Percentiles rank a stretch among this genome's conserved stretches.
phyloP scores from a whole-genome alignment of 2,113 vertebrate genomes.

The Paracanthobrama guichenoti region DNA sequence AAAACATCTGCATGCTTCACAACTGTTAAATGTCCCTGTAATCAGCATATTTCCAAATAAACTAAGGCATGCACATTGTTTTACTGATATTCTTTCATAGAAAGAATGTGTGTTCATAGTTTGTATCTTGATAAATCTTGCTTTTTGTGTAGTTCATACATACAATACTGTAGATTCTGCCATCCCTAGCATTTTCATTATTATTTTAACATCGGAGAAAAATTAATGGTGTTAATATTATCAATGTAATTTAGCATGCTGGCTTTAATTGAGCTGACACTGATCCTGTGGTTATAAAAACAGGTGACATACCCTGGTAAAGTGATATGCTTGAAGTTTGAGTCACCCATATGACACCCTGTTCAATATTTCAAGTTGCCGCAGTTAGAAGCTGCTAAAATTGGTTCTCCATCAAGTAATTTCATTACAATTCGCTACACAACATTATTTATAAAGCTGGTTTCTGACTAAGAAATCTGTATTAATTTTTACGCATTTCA shows the following conservation, averaged over 20 bases:
- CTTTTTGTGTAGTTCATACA: background rate
- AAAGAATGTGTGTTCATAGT: too few species aligned
- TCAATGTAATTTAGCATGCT: background rate
- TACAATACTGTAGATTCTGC: background rate
- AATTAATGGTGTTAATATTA: background rate
- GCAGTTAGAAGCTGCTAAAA: slow-evolving; percentile 44
- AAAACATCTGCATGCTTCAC: too few species aligned
- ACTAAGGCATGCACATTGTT: too few species aligned
- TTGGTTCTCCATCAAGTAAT: background rate
- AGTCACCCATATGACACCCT: slow-evolving; percentile 62
- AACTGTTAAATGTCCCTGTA: too few species aligned
- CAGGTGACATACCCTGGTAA: slow-evolving; percentile 52
- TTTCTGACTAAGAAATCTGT: background rate
- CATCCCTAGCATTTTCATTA: background rate
- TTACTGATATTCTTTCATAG: too few species aligned
- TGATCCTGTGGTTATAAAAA: slow-evolving; percentile 47
- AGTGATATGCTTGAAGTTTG: slow-evolving; percentile 39
- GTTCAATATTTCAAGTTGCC: slow-evolving; percentile 58
- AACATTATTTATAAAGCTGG: background rate
- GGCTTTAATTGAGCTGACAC: slow-evolving; percentile 52
- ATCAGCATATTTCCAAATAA: too few species aligned
- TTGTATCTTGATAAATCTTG: background rate
- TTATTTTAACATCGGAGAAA: background rate
- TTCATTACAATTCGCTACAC: background rate
- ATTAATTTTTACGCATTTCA: background rate